Base-by-base conservation (phyloP, 1,140 invertebrate species). In the Eupeodes corollae region DNA sequence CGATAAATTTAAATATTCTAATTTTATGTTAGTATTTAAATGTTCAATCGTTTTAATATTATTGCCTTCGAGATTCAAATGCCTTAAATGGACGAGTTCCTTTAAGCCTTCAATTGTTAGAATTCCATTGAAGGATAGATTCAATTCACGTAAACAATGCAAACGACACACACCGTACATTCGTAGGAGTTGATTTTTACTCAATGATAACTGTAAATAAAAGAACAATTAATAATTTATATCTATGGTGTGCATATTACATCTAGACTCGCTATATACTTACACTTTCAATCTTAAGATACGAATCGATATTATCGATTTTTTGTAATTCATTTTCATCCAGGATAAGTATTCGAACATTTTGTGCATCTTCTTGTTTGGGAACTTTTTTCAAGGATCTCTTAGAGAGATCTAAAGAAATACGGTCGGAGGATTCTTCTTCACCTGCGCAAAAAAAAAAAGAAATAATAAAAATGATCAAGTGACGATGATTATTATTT, bases 261-360 rank as follows among this genome's bases (percentile, higher is more conserved):
- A n/a, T n/a, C n/a, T n/a, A n/a, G n/a, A n/a, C n/a, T n/a, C n/a
- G n/a, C n/a, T n/a, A 41, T 42, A 48, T 41, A 49, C 53, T 68
- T 74, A 91, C 88, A 75, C 87, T 88, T 72, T 83, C 83, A 30
- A 92, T 75, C 61, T 81, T 79, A 32, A 72, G 73, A 67, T 84
- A 91, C 41, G 80, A 80, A 57, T 91, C 87, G 51, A 93, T 76
- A 71, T 88, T 88, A 66, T 92, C 88, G 48, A 92, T 76, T 54
- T 86, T 80, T 56, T 88, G 83, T 43, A 94, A 70, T 56, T 85
- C 83, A 75, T 94, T 94, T 57, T 91, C 83, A 67, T 92, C 87
- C 26, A 88, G 72, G 52, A 90, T 82, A 42, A 93, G 71, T 50
- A 80, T 82, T 39, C 79, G 80, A 51, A 86, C 77, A 47, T 79